Conservation (phyloP, 2,888 invertebrate genomes). For the Pardosa pseudoannulata region DNA sequence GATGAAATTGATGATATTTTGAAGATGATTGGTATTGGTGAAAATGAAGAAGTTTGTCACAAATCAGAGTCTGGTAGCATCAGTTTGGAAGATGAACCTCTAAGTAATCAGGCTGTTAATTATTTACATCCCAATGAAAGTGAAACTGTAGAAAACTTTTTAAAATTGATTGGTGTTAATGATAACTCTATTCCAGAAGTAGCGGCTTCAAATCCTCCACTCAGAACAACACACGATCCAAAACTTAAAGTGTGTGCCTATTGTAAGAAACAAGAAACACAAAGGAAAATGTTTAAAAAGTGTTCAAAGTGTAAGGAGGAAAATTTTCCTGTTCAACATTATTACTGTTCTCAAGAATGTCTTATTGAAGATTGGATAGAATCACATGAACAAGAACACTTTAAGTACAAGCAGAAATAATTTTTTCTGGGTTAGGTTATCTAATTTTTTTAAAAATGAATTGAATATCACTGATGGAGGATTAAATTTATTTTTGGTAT, state of each 20-base stretch:
- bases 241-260: neutral
- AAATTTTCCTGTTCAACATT: conserved; percentile 44
- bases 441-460: too few relatives aligned
- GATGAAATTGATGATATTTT: conserved; percentile 1
- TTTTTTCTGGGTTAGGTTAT: too few relatives aligned
- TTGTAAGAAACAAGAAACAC: conserved; percentile 2
- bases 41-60: neutral
- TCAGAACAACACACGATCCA: too few relatives aligned
- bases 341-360: conserved; percentile 56
- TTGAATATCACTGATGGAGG: too few relatives aligned
- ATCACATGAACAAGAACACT: conserved; percentile 57
- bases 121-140: too few relatives aligned
- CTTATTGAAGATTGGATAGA: conserved; percentile 54
- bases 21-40: neutral
- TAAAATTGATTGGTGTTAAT: neutral
- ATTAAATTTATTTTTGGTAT: too few relatives aligned
- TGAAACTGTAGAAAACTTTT: neutral
- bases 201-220: too few relatives aligned
- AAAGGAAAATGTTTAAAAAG: conserved; percentile 44
- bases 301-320: conserved; percentile 51
- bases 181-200: too few relatives aligned
- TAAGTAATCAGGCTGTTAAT: too few relatives aligned
- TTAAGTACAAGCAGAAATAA: neutral
- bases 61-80: too few relatives aligned
- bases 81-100: too few relatives aligned